Evolutionary conservation across 1,140 invertebrate species (phyloP), one percentile per base, ranked within the genome.

Genomic region (Drosophila truncata): DNA sequence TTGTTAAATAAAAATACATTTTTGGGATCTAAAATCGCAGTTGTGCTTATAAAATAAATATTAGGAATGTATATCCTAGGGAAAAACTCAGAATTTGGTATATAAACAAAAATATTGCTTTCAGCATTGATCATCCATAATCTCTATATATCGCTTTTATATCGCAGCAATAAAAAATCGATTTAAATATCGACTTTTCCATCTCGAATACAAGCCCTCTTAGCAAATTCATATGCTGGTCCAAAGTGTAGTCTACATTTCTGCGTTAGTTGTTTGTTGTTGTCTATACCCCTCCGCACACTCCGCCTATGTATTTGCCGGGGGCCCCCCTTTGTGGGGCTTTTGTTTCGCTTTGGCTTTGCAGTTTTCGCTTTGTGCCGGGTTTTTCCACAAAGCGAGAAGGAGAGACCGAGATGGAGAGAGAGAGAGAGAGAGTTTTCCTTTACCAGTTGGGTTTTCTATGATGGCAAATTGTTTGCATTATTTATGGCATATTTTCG

Each of bases 401-500:
- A 4, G 20, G 20, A 37, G 8, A 16, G 11, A 16, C 6, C 33
- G n/a, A 14, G n/a, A 33, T 1, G 20, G 49, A 33, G n/a, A 52
- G 29, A 13, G 11, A 14, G 29, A 33, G 16, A 25, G 14, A 16
- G 25, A 20, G 69, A 70, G 65, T 72, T 72, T 71, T 71, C 67
- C 69, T 71, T 72, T 64, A 46, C 35, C 73, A 67, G 67, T 75
- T 76, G 74, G 67, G 80, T 80, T 83, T 87, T 80, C 64, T 83
- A 82, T 73, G 77, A 61, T 73, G 73, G 82, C 67, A 85, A 85
- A 85, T 85, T 80, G 78, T 81, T 81, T 85, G 82, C 82, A 85
- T 85, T 85, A 85, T 85, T 85, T 86, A 85, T 85, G 74, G 82
- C 66, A 85, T 87, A 88, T 87, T 87, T 87, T 90, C 84, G 78